Conservation (phyloP, 37 sponge, comb jelly and placozoan species). For the Chondrilla cf. caribensis region DNA sequence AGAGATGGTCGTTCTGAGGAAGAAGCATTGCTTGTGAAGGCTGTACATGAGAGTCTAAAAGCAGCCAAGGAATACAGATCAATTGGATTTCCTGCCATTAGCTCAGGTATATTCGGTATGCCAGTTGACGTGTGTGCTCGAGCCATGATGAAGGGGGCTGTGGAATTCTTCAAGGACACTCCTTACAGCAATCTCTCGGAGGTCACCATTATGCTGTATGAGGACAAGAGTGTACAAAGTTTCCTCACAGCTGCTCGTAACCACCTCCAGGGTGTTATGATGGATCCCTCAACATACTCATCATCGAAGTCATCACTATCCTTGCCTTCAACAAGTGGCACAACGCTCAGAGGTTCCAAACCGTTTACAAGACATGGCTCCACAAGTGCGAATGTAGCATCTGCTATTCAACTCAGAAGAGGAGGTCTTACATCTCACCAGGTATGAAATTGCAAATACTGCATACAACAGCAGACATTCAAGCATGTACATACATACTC, state of each 20-base stretch:
- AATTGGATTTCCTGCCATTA: slow-evolving; percentile 57
- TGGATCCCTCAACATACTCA: no score
- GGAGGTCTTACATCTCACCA: no score
- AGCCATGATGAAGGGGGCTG: slow-evolving; percentile 26
- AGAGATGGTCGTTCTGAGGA: neutral
- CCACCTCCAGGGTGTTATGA: neutral
- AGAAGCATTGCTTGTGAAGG: slow-evolving; percentile 23
- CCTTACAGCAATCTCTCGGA: neutral
- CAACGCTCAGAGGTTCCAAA: no score
- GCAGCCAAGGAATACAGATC: slow-evolving; percentile 25
- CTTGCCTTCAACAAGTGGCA: no score
- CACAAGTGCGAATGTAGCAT: no score
- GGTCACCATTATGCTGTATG: neutral
- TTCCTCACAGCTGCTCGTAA: neutral
- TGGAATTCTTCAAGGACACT: neutral
- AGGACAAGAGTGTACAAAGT: neutral
- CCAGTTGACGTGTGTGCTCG: slow-evolving; percentile 33
- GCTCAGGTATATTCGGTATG: slow-evolving; percentile 32
- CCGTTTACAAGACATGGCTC: no score
- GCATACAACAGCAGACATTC: no score
- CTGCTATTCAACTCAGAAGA: no score
- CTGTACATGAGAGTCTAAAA: slow-evolving; percentile 3
- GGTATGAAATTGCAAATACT: no score
- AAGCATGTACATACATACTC: no score
- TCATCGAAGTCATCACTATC: no score